These are phyloP conservation scores for Himantopus leucocephalus DNA, from an alignment of 2,113 vertebrate genomes.

Conservation along the genomic window DNA sequence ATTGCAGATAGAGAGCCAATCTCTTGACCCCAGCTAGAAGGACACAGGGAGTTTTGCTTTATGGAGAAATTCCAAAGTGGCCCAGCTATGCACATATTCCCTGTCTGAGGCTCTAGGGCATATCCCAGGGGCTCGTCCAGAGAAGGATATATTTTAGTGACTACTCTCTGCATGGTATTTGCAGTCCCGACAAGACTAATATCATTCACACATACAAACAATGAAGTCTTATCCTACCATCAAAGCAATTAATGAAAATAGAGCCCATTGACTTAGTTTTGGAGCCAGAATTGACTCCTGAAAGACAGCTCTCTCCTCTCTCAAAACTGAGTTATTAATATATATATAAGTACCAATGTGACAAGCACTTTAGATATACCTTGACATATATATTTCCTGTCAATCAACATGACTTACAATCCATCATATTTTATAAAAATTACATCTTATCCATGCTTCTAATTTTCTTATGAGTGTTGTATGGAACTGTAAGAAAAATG, in stretches of 20 bases:
- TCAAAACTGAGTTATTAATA: neutral
- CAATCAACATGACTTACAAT: neutral
- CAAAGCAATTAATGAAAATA: conserved; percentile 50
- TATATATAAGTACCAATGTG: neutral
- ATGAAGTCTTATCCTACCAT: conserved; percentile 18
- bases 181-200: conserved; percentile 1
- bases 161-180: neutral
- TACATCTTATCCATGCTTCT: neutral
- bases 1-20: neutral
- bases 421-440: conserved; percentile 20
- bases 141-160: neutral
- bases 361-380: neutral
- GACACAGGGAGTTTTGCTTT: neutral
- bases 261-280: neutral
- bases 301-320: neutral
- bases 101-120: neutral
- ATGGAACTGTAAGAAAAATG: neutral
- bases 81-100: neutral
- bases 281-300: conserved; percentile 7
- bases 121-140: neutral
- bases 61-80: neutral
- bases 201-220: conserved; percentile 5
- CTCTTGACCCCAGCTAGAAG: neutral
- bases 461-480: neutral
- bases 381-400: conserved; percentile 13